Conservation (phyloP, 2,797 vertebrate species). For the Geotrypetes seraphini region DNA sequence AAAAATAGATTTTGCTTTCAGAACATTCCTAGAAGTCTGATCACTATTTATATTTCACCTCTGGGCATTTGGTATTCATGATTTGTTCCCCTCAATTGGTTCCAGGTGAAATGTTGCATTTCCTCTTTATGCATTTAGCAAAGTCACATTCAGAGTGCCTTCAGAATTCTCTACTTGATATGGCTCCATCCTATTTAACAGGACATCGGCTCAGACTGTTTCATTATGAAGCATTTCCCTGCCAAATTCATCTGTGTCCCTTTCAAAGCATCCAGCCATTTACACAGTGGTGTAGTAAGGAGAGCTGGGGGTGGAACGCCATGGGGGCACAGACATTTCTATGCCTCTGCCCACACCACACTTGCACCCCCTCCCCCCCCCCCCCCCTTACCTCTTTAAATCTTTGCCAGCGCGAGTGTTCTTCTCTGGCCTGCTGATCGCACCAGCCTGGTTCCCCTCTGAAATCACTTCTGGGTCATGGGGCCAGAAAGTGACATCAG, state of each 20-base stretch:
- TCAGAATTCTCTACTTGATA: background rate
- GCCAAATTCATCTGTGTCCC: background rate
- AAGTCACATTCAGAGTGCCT: background rate
- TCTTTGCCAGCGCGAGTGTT: too few species aligned
- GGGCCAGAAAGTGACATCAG: too few species aligned
- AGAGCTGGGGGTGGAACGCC: too few species aligned
- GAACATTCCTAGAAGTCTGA: background rate
- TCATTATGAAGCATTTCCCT: background rate
- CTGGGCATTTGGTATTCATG: background rate
- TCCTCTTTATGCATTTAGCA: conserved; percentile 8
- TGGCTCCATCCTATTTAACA: background rate
- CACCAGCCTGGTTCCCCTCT: too few species aligned
- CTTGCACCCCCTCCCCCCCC: too few species aligned
- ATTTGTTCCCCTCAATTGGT: background rate
- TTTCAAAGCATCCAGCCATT: background rate
- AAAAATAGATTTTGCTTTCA: too few species aligned
- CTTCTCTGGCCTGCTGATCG: too few species aligned
- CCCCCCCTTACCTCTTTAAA: too few species aligned
- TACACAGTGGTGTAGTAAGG: too few species aligned
- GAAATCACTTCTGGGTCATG: too few species aligned
- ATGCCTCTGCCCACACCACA: too few species aligned
- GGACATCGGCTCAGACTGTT: background rate
- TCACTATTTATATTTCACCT: background rate
- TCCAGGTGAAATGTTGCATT: background rate
- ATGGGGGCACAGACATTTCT: too few species aligned